phyloP scores from a whole-genome alignment of 1,140 invertebrate species.

The Tribolium madens region DNA sequence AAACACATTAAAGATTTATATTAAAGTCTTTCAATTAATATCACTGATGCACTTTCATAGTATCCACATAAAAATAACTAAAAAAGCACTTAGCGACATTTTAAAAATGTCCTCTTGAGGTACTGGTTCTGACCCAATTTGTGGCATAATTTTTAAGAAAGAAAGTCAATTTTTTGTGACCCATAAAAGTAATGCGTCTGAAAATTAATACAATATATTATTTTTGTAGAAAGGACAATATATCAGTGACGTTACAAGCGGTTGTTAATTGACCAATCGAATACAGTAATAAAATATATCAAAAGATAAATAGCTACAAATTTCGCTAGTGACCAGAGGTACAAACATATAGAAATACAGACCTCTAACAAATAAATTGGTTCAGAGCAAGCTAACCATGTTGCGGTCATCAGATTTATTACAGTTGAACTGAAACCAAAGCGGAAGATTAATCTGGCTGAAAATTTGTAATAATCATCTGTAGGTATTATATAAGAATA shows the following conservation, averaged over 20 bases:
- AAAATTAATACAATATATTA: conserved; percentile 6
- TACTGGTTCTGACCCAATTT: not conserved
- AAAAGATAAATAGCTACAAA: conserved; percentile 45
- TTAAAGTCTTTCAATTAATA: not conserved
- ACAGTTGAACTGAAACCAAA: conserved; percentile 44
- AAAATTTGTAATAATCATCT: conserved; percentile 47
- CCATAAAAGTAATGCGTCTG: not conserved
- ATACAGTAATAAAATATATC: conserved; percentile 35
- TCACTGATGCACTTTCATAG: not conserved
- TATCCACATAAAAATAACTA: not conserved
- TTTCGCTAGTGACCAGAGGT: conserved; percentile 38
- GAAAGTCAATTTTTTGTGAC: not conserved
- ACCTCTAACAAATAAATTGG: conserved; percentile 45
- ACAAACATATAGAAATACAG: conserved; percentile 46
- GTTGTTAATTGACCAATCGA: conserved; percentile 43
- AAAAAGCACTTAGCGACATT: not conserved
- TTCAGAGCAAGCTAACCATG: conserved; percentile 47
- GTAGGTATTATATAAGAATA: conserved; percentile 24
- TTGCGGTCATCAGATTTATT: conserved; percentile 48
- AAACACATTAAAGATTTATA: not conserved
- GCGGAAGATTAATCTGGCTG: conserved; percentile 44
- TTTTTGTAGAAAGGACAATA: not conserved
- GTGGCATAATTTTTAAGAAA: not conserved
- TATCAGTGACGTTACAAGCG: conserved; percentile 15
- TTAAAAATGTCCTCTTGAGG: not conserved